These are phyloP conservation scores for Polydrusus cervinus DNA, from an alignment of 2,888 invertebrate species.

Conservation along the genomic window DNA sequence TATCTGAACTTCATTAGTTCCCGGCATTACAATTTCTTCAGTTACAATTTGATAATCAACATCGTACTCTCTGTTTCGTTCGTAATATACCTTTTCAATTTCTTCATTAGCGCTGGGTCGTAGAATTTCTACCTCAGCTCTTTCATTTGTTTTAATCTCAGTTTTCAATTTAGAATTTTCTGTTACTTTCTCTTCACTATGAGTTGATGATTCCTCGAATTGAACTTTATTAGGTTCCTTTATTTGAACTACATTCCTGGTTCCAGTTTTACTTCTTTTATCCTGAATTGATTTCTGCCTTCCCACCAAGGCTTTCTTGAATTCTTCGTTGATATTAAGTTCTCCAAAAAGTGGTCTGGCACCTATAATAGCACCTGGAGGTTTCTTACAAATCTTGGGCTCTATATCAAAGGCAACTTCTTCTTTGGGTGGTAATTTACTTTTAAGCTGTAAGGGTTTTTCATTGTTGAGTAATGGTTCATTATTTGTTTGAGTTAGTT, in stretches of 20 bases:
- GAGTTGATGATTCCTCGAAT: conserved; percentile 60
- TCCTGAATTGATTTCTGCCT: conserved; percentile 64
- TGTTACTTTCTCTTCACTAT: conserved; percentile 56
- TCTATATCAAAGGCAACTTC: conserved; percentile 55
- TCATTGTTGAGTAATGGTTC: background rate
- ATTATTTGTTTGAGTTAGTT: background rate
- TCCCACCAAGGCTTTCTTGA: conserved; percentile 67
- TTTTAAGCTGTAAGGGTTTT: background rate
- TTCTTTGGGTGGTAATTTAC: conserved; percentile 50
- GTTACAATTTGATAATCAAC: conserved; percentile 67
- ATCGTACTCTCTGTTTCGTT: conserved; percentile 66
- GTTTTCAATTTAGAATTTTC: conserved; percentile 60
- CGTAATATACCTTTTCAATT: conserved; percentile 67
- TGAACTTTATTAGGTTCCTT: conserved; percentile 58
- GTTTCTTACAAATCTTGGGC: conserved; percentile 66
- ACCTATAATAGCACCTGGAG: conserved; percentile 69
- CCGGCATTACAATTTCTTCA: conserved; percentile 60
- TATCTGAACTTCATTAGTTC: background rate
- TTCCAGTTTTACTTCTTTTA: conserved; percentile 59
- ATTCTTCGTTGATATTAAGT: conserved; percentile 68
- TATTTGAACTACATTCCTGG: conserved; percentile 54
- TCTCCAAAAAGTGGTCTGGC: conserved; percentile 70
- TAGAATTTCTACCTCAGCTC: conserved; percentile 64
- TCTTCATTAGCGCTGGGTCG: conserved; percentile 65
- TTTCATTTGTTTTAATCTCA: conserved; percentile 62